A percentile compares a stretch with the other conserved stretches of the same genome.
Conservation (phyloP, 2,797 vertebrate genomes). For the Falco berigora region DNA sequence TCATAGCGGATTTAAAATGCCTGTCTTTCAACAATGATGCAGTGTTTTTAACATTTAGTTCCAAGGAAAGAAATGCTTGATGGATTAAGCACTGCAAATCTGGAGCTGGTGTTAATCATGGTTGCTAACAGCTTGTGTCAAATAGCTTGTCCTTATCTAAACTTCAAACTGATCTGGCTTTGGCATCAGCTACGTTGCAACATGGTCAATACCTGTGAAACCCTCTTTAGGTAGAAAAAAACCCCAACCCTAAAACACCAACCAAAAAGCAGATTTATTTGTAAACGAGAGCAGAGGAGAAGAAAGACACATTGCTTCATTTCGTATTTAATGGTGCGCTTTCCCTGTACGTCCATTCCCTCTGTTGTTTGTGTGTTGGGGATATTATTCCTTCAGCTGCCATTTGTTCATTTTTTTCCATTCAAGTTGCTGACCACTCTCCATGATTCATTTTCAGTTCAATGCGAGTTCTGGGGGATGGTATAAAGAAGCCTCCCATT, state of each 20-base stretch:
- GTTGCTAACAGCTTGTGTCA: constrained; percentile 4
- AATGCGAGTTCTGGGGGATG: constrained; percentile 80
- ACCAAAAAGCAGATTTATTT: not conserved
- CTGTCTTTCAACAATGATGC: not conserved
- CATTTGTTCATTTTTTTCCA: constrained; percentile 45
- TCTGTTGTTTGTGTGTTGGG: not conserved
- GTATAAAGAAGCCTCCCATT: constrained; percentile 84
- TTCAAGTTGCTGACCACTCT: constrained; percentile 70
- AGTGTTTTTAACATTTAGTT: not conserved
- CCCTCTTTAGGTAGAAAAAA: not conserved
- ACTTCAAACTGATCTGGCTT: not conserved
- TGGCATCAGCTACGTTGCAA: not conserved
- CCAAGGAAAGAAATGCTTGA: not conserved
- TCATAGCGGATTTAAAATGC: not conserved
- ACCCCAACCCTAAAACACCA: not conserved
- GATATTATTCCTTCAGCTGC: constrained; percentile 1
- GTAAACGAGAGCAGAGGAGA: not conserved
- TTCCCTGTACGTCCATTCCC: not conserved
- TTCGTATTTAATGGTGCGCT: not conserved
- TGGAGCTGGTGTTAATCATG: not conserved
- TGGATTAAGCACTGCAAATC: not conserved
- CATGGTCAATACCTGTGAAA: not conserved
- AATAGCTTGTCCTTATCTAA: not conserved
- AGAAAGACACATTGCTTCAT: not conserved
- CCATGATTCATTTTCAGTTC: constrained; percentile 87